Evolutionary conservation across 2,113 vertebrate species (phyloP), one percentile per base, ranked within the genome.

Genomic region (Oncorhynchus keta): DNA sequence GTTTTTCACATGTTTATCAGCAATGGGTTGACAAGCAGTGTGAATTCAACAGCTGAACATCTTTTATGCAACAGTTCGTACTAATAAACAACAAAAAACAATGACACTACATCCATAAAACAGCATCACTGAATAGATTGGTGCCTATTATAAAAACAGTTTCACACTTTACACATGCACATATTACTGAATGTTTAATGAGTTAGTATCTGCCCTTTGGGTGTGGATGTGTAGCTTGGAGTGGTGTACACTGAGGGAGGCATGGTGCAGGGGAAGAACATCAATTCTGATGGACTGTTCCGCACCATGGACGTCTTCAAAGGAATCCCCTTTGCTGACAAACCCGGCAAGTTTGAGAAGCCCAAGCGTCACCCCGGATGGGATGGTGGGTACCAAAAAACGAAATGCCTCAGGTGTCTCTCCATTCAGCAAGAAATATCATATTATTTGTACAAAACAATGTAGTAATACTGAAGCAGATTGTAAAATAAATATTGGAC

Each of bases 261-360:
- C 30, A 94, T 95, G 81, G 96, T 99, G 73, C 62, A 96, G 89
- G 97, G 98, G 0, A 22, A 92, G 48, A 96, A 57, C 75, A 55
- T 55, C 14, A 92, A 95, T 81, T 88, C 57, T 5, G 81, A 95
- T 7, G 90, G 95, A 4, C 74, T 93, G 1, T 85, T 83, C 0
- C 28, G 76, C 20, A 92, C 87, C 2, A 64, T 99, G 0, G 97
- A 99, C n/a, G 59, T 96, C 80, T 99, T 99, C 86, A 97, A 75
- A 79, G 97, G 97, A 13, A 94, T 99, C 76, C 98, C 97, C 22
- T 99, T 95, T 16, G 97, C 94, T 1, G 97, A 94, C 0, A 81
- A 91, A 0, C 88, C 98, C 5, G 94, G 91, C 22, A 77, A 79
- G 4, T 92, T 99, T 77, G 85, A 97, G 89, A 96, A 97, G 26